Conservation (phyloP, 2,888 invertebrate species). For the Yponomeuta malinellus region DNA sequence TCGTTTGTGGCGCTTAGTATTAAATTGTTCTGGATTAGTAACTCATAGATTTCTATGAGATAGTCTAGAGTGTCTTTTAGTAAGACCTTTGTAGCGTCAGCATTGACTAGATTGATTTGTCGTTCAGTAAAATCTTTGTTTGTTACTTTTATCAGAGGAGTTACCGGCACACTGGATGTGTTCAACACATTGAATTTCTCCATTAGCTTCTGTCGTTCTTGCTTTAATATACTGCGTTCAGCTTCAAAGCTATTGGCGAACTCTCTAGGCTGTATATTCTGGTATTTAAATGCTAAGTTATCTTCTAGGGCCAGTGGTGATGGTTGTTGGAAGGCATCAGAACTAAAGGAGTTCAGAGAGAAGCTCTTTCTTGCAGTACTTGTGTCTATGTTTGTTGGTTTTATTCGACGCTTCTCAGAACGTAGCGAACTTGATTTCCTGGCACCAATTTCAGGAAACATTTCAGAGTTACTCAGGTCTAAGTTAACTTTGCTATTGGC, state of each 20-base stretch:
- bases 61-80: slow-evolving; percentile 70
- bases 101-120: slow-evolving; percentile 44
- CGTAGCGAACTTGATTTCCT: slow-evolving; percentile 52
- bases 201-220: slow-evolving; percentile 62
- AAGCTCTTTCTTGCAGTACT: slow-evolving; percentile 44
- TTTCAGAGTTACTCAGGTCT: slow-evolving; percentile 57
- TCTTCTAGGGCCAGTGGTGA: slow-evolving; percentile 48
- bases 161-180: slow-evolving; percentile 34
- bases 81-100: slow-evolving; percentile 60
- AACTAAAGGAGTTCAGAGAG: slow-evolving; percentile 52
- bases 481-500: slow-evolving; percentile 42
- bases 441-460: slow-evolving; percentile 62
- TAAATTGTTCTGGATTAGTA: slow-evolving; percentile 76
- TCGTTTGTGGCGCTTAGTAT: slow-evolving; percentile 80
- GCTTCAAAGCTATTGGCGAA: slow-evolving; percentile 47
- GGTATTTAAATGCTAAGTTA: slow-evolving; percentile 54
- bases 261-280: slow-evolving; percentile 48
- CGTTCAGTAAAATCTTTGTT: slow-evolving; percentile 43
- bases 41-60: slow-evolving; percentile 74
- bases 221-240: slow-evolving; percentile 60
- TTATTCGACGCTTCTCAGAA: slow-evolving; percentile 63
- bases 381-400: slow-evolving; percentile 67
- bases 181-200: slow-evolving; percentile 65
- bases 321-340: slow-evolving; percentile 51
- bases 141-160: slow-evolving; percentile 52